Evolutionary conservation across 2,888 invertebrate genomes (phyloP), one percentile per base, ranked within the genome.

Genomic region (Limenitis camilla): DNA sequence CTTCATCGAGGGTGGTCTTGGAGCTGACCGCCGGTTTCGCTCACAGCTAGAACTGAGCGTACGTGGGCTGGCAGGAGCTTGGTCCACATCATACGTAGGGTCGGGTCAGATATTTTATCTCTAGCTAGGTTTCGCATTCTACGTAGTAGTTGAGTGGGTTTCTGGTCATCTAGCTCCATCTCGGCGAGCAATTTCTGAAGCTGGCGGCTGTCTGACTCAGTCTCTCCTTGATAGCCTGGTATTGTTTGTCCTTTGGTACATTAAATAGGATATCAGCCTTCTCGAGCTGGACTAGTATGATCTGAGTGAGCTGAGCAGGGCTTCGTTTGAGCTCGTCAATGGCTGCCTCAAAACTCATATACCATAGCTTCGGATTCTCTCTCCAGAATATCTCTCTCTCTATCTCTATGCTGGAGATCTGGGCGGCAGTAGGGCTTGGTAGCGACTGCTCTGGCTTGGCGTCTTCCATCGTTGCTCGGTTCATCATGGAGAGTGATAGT

Each of bases 181-280:
- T 46, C 46, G 6, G 19, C n/a, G n/a, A 47, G 30, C 0, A 47
- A 11, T 8, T 47, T 38, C 39, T 31, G 40, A n/a, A 48, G 40
- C 10, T 48, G 40, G 2, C 40, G 33, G 19, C 19, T 19, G 19
- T 19, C 19, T 2, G 19, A 19, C 3, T 19, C 28, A 41, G 41
- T 9, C 35, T 10, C 33, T 36, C 41, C 5, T 49, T 49, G 28
- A 49, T 30, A 6, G 33, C 33, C 10, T 41, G 19, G 35, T 49
- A 42, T 7, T n/a, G 32, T 55, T 50, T 41, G 44, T 19, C 19
- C 19, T 19, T 19, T 19, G 1, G 19, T 1, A 19, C 19, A 3
- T 19, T 19, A 3, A 19, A 54, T 10, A 62, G 52, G 3, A 63
- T 39, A 36, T 63, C 58, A n/a, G 54, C 49, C 10, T 58, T 59